Conservation (phyloP, 2,113 vertebrate species). For the cattle (Bos taurus) region ARS-UCD2.0 NC_037357.1:47310001-47310500, state of each 20-base stretch:
- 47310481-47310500: background rate
- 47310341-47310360: background rate
- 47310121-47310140: background rate
- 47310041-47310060: background rate
- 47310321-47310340: background rate
- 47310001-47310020: background rate
- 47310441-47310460: background rate
- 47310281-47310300: background rate
- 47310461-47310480: background rate
- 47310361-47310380: background rate
- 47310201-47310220: background rate
- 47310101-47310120: background rate
- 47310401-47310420: background rate
- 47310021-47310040: background rate
- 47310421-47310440: background rate
- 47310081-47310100: background rate
- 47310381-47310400: rapidly evolving
- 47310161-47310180: background rate
- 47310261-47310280: background rate
- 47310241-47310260: background rate
- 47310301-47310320: background rate
- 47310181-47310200: background rate
- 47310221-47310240: background rate
- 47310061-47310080: background rate
- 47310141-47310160: background rate